Conservation (phyloP, 2,797 vertebrate genomes). For the Apogon talboti region DNA sequence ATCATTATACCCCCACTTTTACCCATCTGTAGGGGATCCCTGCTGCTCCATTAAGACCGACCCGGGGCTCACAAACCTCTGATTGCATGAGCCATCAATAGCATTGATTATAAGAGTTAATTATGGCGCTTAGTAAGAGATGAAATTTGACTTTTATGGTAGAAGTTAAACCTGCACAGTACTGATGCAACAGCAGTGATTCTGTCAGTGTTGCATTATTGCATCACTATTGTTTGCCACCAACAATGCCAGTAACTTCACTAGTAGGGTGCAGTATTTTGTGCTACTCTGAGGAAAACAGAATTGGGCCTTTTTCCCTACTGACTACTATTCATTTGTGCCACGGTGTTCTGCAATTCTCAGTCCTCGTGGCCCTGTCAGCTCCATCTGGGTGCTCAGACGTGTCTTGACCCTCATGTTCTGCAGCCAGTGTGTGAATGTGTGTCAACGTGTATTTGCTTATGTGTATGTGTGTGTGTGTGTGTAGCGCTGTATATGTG, state of each 20-base stretch:
- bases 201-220: slow-evolving; percentile 33
- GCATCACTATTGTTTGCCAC: slow-evolving; percentile 47
- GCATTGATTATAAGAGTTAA: slow-evolving; percentile 74
- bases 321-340: slow-evolving; percentile 58
- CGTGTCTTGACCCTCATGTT: slow-evolving; percentile 61
- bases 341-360: slow-evolving; percentile 40
- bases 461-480: slow-evolving; percentile 12
- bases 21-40: slow-evolving; percentile 60
- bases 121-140: slow-evolving; percentile 55
- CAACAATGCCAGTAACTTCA: slow-evolving; percentile 27
- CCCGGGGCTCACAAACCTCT: slow-evolving; percentile 54
- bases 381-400: slow-evolving; percentile 66
- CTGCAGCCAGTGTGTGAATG: slow-evolving; percentile 28
- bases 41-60: slow-evolving; percentile 69
- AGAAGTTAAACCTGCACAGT: slow-evolving; percentile 40
- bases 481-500: slow-evolving; percentile 33
- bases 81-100: slow-evolving; percentile 70
- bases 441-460: slow-evolving; percentile 19
- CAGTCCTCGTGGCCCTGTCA: slow-evolving; percentile 55
- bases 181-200: slow-evolving; percentile 51
- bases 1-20: slow-evolving; percentile 63
- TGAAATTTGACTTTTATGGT: slow-evolving; percentile 51
- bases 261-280: slow-evolving; percentile 34
- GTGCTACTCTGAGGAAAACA: slow-evolving; percentile 38
- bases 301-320: slow-evolving; percentile 28